Evolutionary conservation across 2,888 invertebrate genomes (phyloP).

Genomic region (Linnaemya vulpina): DNA sequence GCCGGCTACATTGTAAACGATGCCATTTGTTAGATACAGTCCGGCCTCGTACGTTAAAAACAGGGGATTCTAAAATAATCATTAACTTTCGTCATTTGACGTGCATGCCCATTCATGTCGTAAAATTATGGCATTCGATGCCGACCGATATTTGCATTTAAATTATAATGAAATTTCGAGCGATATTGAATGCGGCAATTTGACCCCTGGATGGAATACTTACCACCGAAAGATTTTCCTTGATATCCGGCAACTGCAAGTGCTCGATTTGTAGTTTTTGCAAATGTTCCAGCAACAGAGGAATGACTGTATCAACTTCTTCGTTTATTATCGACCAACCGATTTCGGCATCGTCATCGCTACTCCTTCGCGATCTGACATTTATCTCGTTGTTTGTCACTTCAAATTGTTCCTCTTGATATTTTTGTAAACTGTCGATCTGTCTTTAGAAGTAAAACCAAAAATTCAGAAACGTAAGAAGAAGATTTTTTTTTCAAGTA

Average conservation of each 20-base stretch:
- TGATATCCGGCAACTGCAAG: slow-evolving; percentile 79
- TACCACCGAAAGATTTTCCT: slow-evolving; percentile 81
- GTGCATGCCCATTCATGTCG: background rate
- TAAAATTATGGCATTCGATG: no score
- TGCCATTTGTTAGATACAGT: slow-evolving; percentile 79
- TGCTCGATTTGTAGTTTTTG: slow-evolving; percentile 79
- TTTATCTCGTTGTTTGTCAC: background rate
- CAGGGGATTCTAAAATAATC: slow-evolving; percentile 77
- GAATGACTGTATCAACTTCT: slow-evolving; percentile 82
- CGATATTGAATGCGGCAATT: no score
- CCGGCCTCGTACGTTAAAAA: slow-evolving; percentile 80
- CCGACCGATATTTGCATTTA: no score
- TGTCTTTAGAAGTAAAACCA: slow-evolving; percentile 2
- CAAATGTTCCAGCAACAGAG: slow-evolving; percentile 79
- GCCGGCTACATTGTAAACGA: slow-evolving; percentile 80
- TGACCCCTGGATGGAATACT: slow-evolving; percentile 57
- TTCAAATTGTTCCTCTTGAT: background rate
- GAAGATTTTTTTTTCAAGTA: background rate
- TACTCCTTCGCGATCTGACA: slow-evolving; percentile 24
- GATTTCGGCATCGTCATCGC: slow-evolving; percentile 73
- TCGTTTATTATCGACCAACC: slow-evolving; percentile 82
- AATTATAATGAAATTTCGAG: no score
- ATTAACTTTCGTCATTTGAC: background rate
- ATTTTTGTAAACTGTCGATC: background rate
- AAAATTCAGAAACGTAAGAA: background rate